Evolutionary conservation across 2,888 invertebrate species (phyloP).

Genomic region (Leptarthrus brevirostris): DNA sequence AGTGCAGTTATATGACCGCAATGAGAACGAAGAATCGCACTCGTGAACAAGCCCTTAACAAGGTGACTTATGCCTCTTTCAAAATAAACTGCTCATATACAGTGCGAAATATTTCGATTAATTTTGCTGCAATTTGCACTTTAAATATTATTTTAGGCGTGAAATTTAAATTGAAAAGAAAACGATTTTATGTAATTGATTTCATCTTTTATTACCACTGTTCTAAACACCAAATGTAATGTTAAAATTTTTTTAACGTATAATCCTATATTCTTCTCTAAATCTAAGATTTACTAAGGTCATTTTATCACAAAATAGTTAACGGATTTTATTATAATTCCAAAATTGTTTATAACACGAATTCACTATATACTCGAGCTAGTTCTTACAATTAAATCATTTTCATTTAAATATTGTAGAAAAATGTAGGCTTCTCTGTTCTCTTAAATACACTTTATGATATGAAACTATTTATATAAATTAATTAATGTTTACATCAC

Average conservation of each 20-base stretch:
- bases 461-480: conserved; percentile 1
- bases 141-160: too few relatives aligned
- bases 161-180: too few relatives aligned
- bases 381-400: too few relatives aligned
- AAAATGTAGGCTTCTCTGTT: background rate
- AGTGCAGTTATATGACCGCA: too few relatives aligned
- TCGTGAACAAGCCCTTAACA: too few relatives aligned
- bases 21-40: too few relatives aligned
- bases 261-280: conserved; percentile 1
- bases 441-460: background rate
- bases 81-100: too few relatives aligned
- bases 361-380: conserved; percentile 48
- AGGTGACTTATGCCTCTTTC: too few relatives aligned
- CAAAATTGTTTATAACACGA: conserved; percentile 22
- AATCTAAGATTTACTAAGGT: conserved; percentile 32
- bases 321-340: conserved; percentile 28
- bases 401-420: background rate
- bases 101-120: too few relatives aligned
- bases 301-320: conserved; percentile 47
- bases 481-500: conserved; percentile 27
- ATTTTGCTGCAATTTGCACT: too few relatives aligned
- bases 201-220: conserved; percentile 2
- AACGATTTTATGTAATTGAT: too few relatives aligned
- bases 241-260: conserved; percentile 36
- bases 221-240: conserved; percentile 27